A percentile compares a stretch with the other conserved stretches of the same genome.
These are phyloP conservation scores for Caenorhabditis doughertyi DNA, from an alignment of 2,888 invertebrate genomes.

Conservation along the genomic window DNA sequence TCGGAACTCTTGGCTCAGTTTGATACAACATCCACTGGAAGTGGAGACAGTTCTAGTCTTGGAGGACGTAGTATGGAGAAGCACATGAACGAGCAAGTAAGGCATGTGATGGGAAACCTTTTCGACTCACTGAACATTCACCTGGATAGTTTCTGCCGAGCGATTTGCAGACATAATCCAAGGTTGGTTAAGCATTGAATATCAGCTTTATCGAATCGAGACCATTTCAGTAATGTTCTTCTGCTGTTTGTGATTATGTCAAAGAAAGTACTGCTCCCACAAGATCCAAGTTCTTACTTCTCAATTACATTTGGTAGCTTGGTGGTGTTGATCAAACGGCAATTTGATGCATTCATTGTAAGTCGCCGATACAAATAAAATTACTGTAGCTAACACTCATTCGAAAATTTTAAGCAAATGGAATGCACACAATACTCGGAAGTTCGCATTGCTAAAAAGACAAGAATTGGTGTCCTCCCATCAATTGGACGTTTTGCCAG, in stretches of 20 bases:
- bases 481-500: slow-evolving; percentile 73
- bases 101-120: slow-evolving; percentile 90
- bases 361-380: slow-evolving; percentile 62
- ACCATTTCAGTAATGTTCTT: slow-evolving; percentile 89
- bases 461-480: slow-evolving; percentile 79
- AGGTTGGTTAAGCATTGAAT: slow-evolving; percentile 33
- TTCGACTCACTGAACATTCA: slow-evolving; percentile 93
- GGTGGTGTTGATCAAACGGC: slow-evolving; percentile 91
- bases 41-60: slow-evolving; percentile 72
- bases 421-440: slow-evolving; percentile 71
- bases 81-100: slow-evolving; percentile 84
- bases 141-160: slow-evolving; percentile 90
- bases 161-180: slow-evolving; percentile 86
- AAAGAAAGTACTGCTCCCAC: slow-evolving; percentile 88
- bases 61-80: slow-evolving; percentile 73
- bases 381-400: background rate
- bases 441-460: slow-evolving; percentile 73
- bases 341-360: slow-evolving; percentile 93
- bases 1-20: slow-evolving; percentile 82
- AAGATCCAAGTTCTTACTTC: slow-evolving; percentile 91
- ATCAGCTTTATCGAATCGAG: background rate
- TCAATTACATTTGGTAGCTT: slow-evolving; percentile 91
- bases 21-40: slow-evolving; percentile 76
- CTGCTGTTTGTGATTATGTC: slow-evolving; percentile 93
- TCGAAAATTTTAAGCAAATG: slow-evolving; percentile 62